These are phyloP conservation scores for Serranus cabrilla DNA, from an alignment of 2,797 vertebrate genomes.

Conservation along the genomic window DNA sequence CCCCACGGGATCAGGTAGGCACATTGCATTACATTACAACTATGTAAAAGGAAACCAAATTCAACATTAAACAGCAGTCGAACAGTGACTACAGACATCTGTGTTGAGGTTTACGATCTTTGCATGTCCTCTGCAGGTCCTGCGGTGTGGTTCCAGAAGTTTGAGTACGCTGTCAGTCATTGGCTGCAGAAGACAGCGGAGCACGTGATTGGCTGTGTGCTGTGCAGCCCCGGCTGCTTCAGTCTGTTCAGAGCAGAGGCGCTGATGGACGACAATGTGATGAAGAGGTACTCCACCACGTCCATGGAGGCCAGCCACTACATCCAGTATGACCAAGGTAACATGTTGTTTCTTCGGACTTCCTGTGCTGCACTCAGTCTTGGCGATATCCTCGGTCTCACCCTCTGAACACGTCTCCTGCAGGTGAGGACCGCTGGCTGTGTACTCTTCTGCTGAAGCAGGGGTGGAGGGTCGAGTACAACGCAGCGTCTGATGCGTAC, in stretches of 20 bases:
- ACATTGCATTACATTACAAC: too few species aligned
- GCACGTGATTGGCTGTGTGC: conserved; percentile 82
- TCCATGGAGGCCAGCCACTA: conserved; percentile 76
- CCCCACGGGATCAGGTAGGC: conserved; percentile 86
- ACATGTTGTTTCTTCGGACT: neutral
- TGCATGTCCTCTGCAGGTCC: conserved; percentile 72
- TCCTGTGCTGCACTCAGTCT: neutral
- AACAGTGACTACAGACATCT: neutral
- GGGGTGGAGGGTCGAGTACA: conserved; percentile 88
- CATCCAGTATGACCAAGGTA: conserved; percentile 87
- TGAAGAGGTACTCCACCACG: conserved; percentile 83
- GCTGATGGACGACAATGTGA: conserved; percentile 86
- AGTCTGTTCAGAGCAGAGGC: conserved; percentile 84
- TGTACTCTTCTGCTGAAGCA: conserved; percentile 86
- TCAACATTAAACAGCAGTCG: neutral
- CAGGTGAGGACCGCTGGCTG: conserved; percentile 88
- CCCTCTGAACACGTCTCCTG: neutral
- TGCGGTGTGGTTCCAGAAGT: conserved; percentile 87
- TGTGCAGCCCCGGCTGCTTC: conserved; percentile 87
- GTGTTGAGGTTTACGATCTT: neutral
- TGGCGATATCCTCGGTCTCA: neutral
- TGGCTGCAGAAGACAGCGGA: conserved; percentile 87
- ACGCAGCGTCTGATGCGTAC: conserved; percentile 85
- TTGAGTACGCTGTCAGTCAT: conserved; percentile 85
- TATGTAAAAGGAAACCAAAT: too few species aligned